These are phyloP conservation scores for Allobates femoralis DNA, from an alignment of 2,797 vertebrate species.

Conservation along the genomic window DNA sequence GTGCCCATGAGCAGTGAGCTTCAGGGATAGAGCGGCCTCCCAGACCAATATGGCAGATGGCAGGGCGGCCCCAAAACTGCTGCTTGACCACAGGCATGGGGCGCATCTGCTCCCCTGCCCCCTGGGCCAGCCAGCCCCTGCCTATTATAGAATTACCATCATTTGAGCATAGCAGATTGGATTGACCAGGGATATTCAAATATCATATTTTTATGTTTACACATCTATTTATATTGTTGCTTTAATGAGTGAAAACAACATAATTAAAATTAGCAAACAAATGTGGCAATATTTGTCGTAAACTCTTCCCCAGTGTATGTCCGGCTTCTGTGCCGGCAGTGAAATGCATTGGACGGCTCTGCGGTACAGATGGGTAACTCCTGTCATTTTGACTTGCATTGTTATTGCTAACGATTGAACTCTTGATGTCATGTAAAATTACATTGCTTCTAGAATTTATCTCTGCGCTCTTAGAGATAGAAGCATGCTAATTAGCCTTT, in stretches of 20 bases:
- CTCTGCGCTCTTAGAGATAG: constrained; percentile 54
- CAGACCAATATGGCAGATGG: no score
- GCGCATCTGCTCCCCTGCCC: no score
- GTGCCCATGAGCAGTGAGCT: no score
- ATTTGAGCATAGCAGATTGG: background rate
- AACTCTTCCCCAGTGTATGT: background rate
- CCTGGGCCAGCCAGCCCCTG: no score
- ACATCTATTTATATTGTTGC: background rate
- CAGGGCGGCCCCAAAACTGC: no score
- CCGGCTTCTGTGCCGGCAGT: constrained; percentile 12
- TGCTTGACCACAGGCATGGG: no score
- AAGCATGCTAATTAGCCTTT: constrained; percentile 63
- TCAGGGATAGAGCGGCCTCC: no score
- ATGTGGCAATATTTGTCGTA: constrained; percentile 1
- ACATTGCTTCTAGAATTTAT: constrained; percentile 45
- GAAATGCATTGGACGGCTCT: background rate
- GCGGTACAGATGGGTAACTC: constrained; percentile 40
- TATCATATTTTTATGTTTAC: constrained; percentile 3
- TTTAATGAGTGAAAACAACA: background rate
- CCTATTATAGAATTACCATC: background rate
- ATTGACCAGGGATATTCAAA: background rate
- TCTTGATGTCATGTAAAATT: constrained; percentile 61
- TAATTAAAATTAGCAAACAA: background rate
- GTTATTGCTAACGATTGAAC: constrained; percentile 63
- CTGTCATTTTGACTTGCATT: constrained; percentile 53